These are phyloP conservation scores for Coleophora flavipennella DNA, from an alignment of 2,888 invertebrate species.

Conservation along the genomic window DNA sequence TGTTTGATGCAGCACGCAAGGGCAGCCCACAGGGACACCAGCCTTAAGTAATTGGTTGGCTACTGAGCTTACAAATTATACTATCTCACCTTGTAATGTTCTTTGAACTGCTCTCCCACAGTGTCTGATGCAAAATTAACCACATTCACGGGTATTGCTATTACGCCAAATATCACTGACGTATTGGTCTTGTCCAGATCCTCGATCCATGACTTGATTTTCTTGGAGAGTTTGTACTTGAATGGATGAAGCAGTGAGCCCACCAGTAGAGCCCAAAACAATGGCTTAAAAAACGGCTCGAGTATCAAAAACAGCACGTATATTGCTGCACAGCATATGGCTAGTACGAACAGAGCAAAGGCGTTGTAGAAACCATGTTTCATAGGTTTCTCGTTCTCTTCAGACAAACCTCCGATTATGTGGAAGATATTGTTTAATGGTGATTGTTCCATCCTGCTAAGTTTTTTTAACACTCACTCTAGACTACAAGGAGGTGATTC, in stretches of 20 bases:
- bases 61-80: not conserved
- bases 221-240: constrained; percentile 84
- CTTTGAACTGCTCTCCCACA: constrained; percentile 79
- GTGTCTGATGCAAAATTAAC: constrained; percentile 82
- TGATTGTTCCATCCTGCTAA: constrained; percentile 59
- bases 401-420: constrained; percentile 78
- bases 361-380: constrained; percentile 94
- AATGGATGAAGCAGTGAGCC: constrained; percentile 98
- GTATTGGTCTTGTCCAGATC: constrained; percentile 77
- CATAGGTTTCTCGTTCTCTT: constrained; percentile 89
- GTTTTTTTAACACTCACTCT: not conserved
- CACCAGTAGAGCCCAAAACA: constrained; percentile 96
- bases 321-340: constrained; percentile 77
- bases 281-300: constrained; percentile 92
- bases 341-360: constrained; percentile 83
- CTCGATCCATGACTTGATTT: constrained; percentile 85
- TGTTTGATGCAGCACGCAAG: too few relatives aligned
- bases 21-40: too few relatives aligned
- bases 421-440: constrained; percentile 79
- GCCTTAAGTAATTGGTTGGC: too few relatives aligned
- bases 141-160: constrained; percentile 81
- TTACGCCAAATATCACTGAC: constrained; percentile 73
- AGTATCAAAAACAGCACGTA: constrained; percentile 88
- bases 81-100: constrained; percentile 71
- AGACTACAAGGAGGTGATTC: not conserved